These are phyloP conservation scores for Dorcus hopei DNA, from an alignment of 2,888 invertebrate genomes.

Conservation along the genomic window DNA sequence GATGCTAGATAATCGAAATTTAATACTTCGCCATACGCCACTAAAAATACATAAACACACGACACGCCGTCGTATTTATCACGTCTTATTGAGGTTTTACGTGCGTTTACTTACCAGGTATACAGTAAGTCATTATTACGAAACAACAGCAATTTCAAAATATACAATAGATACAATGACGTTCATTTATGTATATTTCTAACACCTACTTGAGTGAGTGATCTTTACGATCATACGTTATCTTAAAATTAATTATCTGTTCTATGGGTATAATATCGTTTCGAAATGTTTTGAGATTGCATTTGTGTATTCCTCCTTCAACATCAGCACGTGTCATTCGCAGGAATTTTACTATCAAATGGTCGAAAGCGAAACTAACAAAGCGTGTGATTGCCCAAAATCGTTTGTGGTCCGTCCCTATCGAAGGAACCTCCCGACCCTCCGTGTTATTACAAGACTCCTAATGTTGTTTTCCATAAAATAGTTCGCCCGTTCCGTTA, in stretches of 20 bases:
- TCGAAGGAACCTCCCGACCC: slow-evolving; percentile 10
- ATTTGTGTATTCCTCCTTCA: slow-evolving; percentile 30
- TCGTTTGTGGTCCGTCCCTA: slow-evolving; percentile 39
- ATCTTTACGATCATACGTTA: no score
- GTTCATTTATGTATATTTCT: no score
- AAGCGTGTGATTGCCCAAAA: slow-evolving; percentile 49
- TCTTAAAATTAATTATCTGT: no score
- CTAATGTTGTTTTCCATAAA: slow-evolving; percentile 19
- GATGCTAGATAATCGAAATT: slow-evolving; percentile 49
- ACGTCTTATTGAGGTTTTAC: not conserved
- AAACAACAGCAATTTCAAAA: no score
- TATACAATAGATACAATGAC: no score
- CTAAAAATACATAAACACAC: slow-evolving; percentile 14
- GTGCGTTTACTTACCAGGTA: no score
- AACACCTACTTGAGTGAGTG: no score
- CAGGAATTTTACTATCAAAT: slow-evolving; percentile 53
- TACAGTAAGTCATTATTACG: no score
- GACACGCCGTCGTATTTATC: slow-evolving; percentile 4
- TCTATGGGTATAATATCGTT: no score
- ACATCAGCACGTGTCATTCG: slow-evolving; percentile 44
- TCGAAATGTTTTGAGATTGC: not conserved
- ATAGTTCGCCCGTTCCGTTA: not conserved
- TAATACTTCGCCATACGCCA: slow-evolving; percentile 37
- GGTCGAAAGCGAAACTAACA: slow-evolving; percentile 43
- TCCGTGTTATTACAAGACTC: slow-evolving; percentile 19